Conservation (phyloP, 2,797 vertebrate genomes). For the Acanthurus tractus region DNA sequence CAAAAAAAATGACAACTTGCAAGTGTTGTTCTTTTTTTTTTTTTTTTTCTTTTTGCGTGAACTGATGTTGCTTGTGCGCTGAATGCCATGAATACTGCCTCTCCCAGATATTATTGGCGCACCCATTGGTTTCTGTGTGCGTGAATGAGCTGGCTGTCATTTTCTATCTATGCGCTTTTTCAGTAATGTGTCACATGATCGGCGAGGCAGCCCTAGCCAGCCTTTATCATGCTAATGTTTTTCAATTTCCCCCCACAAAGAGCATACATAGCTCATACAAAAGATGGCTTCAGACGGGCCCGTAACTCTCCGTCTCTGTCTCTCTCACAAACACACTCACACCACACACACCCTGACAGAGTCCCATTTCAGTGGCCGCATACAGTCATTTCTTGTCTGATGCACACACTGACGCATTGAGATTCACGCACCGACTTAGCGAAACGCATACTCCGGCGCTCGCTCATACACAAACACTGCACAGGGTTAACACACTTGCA, state of each 20-base stretch:
- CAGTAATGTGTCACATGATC: constrained; percentile 86
- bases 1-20: constrained; percentile 56
- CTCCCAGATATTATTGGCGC: constrained; percentile 74
- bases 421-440: constrained; percentile 21
- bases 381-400: constrained; percentile 83
- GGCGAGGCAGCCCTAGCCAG: constrained; percentile 83
- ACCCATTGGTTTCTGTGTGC: constrained; percentile 66
- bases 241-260: constrained; percentile 86
- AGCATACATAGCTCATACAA: constrained; percentile 89
- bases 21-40: constrained; percentile 47
- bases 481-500: constrained; percentile 13
- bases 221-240: constrained; percentile 94
- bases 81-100: constrained; percentile 62
- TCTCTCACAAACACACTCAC: constrained; percentile 39
- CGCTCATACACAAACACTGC: constrained; percentile 34
- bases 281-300: constrained; percentile 84
- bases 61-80: constrained; percentile 61
- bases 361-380: constrained; percentile 71
- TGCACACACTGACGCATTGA: constrained; percentile 65
- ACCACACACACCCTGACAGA: constrained; percentile 57
- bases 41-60: constrained; percentile 5
- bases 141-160: constrained; percentile 83
- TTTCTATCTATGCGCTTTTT: constrained; percentile 83
- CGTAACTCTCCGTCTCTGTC: constrained; percentile 71
- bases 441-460: constrained; percentile 18